Base-by-base conservation (phyloP, 2,113 vertebrate species). In the Aptenodytes patagonicus region DNA sequence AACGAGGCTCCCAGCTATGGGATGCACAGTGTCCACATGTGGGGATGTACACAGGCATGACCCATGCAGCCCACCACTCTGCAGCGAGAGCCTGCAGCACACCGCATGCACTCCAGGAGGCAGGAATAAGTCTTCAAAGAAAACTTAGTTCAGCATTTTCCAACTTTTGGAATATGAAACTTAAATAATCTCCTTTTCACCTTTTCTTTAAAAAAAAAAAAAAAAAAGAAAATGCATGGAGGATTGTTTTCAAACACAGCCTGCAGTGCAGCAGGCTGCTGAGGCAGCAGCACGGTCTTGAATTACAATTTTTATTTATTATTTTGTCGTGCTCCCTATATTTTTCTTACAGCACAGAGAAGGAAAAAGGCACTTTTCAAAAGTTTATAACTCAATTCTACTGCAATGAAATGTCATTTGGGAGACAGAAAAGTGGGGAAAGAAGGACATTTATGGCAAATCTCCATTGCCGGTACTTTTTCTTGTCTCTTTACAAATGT, bases 351-450 rank as follows among this genome's bases (percentile, higher is more conserved):
- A 83, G 76, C 66, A 60, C 44, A 42, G 55, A 91, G 51, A 75
- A 83, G 81, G 83, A 55, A 87, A 88, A 95, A 83, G 51, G 62
- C 71, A 91, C 89, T 95, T 95, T 93, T 86, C 62, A 40, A 51
- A 95, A 95, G 81, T 95, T 95, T 93, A 76, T 91, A 95, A 95
- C 83, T 85, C 75, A 93, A 52, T 75, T n/a, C 44, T 58, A 91
- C 60, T 1, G 18, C 79, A 93, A 78, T 60, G 55, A 90, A 89
- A 89, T 60, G 75, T 85, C 79, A 91, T 73, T 73, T 86, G 60
- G 70, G 83, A 88, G 51, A 77, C 55, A 89, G 70, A 69, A 54
- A 57, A 82, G 80, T 42, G 44, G 49, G 54, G 42, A 42, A 68
- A 83, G 82, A 66, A 78, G 92, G 81, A 69, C 85, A 54, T 60